Evolutionary conservation across 2,797 vertebrate species (phyloP), one percentile per base, ranked within the genome.

Genomic region (Darevskia nairensis): DNA sequence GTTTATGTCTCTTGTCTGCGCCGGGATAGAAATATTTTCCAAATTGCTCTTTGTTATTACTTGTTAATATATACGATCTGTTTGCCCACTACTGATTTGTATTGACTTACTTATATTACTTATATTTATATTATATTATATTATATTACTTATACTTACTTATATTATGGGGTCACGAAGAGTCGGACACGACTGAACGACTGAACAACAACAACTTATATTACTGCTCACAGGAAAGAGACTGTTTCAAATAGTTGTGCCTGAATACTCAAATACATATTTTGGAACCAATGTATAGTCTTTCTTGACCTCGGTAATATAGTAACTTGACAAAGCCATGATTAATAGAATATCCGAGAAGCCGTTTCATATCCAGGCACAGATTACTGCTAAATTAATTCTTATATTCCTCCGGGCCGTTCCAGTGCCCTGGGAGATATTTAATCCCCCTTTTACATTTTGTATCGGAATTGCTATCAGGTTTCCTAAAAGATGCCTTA

Each of bases 331-430:
- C 86, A 71, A 82, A 91, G 84, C 35, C 6, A 90, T 75, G 46
- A 50, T 55, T 77, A 86, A 85, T 75, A 64, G 86, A 84, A 86
- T 84, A 87, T 23, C 32, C 66, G 11, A 85, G 85, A 44, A 81
- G 25, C 76, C 46, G 55, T 3, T 84, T 76, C 82, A 71, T 27
- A 66, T 89, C 61, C 64, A 87, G 78, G 69, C 29, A 15, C 78
- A 86, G 81, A 75, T 92, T 77, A 90, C 29, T 80, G 81, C 41
- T 74, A 13, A 85, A 86, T 25, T 66, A 87, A 90, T 86, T 88
- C 13, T 82, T 88, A 78, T 29, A 84, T 86, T 29, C 15, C 64
- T 86, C 46, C 85, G 80, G 86, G 89, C 84, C 13, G n/a, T 68
- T 35, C 23, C 19, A 66, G 21, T 71, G 80, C 61, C 46, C 77